These are phyloP conservation scores for Liparis tanakae DNA, from an alignment of 2,797 vertebrate species.

Conservation along the genomic window DNA sequence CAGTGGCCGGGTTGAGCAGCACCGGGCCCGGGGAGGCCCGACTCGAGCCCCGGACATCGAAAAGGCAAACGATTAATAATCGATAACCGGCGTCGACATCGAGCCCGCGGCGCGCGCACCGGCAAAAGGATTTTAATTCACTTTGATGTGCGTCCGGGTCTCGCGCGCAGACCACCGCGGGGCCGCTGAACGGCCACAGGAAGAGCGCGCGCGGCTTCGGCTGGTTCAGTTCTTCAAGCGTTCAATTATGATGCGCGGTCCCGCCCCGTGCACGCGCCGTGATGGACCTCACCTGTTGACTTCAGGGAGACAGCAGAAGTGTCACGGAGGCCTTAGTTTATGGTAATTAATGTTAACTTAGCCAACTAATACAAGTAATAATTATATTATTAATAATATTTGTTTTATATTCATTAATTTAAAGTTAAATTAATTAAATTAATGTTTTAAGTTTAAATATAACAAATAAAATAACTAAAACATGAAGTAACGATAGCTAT, in stretches of 20 bases:
- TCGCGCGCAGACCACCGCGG: neutral
- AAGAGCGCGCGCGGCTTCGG: conserved; percentile 21
- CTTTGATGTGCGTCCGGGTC: neutral
- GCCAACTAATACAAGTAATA: neutral
- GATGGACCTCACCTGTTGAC: neutral
- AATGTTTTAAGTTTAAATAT: neutral
- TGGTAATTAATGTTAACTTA: neutral
- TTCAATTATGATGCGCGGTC: conserved; percentile 32
- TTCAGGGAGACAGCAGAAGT: rapidly evolving
- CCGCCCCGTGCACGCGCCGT: conserved; percentile 23
- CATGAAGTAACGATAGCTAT: too few relatives aligned
- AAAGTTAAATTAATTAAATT: neutral
- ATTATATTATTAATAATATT: neutral
- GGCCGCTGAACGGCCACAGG: neutral
- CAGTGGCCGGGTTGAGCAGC: rapidly evolving
- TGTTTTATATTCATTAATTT: neutral
- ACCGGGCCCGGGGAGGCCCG: conserved; percentile 27
- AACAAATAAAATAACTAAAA: too few relatives aligned
- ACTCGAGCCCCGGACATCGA: conserved; percentile 40
- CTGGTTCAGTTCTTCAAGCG: neutral
- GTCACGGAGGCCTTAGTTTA: neutral
- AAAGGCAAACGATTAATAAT: conserved; percentile 56
- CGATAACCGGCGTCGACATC: neutral
- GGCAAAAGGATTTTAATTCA: conserved; percentile 51
- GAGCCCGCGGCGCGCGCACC: neutral